Conservation (phyloP, 2,113 vertebrate species). For the Varanus salvator region DNA sequence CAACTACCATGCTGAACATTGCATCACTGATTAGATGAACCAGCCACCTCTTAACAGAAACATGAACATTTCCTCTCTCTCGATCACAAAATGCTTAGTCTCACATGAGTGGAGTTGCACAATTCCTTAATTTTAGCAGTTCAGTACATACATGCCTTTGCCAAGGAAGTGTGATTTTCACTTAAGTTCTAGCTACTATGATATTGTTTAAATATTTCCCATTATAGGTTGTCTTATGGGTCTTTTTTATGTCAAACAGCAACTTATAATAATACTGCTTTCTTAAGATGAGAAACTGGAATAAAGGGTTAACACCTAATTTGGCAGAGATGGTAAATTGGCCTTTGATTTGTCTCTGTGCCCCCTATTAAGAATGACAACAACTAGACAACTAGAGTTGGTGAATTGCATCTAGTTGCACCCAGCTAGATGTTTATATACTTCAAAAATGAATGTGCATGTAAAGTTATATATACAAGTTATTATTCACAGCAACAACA, state of each 20-base stretch:
- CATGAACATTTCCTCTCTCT: neutral
- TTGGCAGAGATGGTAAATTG: neutral
- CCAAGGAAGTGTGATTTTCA: neutral
- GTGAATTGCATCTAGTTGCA: neutral
- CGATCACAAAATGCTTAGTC: rapidly evolving
- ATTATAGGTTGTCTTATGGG: neutral
- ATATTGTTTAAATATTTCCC: neutral
- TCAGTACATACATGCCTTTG: neutral
- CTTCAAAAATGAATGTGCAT: neutral
- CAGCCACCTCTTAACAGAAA: conserved; percentile 22
- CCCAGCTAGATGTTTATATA: neutral
- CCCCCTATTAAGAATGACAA: neutral
- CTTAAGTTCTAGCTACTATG: neutral
- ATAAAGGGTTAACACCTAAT: neutral
- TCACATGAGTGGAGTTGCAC: neutral
- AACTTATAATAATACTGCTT: neutral
- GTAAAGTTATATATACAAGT: neutral
- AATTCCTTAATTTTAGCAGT: neutral
- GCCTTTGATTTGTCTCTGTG: neutral
- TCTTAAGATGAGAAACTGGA: neutral
- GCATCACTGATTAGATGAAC: conserved; percentile 38
- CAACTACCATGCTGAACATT: conserved; percentile 61
- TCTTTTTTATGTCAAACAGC: neutral
- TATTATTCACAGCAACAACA: neutral
- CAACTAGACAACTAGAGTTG: neutral